These are phyloP conservation scores for Enteromius treurensis DNA, from an alignment of 2,797 vertebrate species.

Conservation along the genomic window DNA sequence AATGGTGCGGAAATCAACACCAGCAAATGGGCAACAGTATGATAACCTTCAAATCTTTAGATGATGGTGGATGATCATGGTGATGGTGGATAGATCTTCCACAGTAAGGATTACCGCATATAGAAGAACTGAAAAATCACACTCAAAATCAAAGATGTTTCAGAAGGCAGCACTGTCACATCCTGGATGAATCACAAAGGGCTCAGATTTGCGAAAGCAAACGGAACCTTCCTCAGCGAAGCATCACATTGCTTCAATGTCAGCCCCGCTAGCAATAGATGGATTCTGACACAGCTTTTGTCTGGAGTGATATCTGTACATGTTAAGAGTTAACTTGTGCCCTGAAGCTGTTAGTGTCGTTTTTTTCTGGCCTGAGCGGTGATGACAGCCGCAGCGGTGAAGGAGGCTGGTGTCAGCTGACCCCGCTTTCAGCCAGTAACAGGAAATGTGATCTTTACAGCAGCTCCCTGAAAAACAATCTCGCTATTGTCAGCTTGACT, in stretches of 20 bases:
- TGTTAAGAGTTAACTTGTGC: slow-evolving; percentile 36
- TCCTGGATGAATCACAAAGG: slow-evolving; percentile 36
- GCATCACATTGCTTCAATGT: background rate
- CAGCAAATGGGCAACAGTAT: background rate
- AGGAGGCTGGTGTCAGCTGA: slow-evolving; percentile 67
- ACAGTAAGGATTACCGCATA: background rate
- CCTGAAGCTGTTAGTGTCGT: slow-evolving; percentile 25
- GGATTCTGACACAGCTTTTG: background rate
- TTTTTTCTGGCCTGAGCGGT: slow-evolving; percentile 18
- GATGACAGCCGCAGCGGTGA: slow-evolving; percentile 54
- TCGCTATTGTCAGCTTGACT: slow-evolving; percentile 63
- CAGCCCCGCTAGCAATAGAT: background rate
- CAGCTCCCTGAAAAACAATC: slow-evolving; percentile 65
- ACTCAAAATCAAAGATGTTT: slow-evolving; percentile 32
- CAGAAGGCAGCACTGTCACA: slow-evolving; percentile 25
- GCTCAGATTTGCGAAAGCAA: slow-evolving; percentile 18
- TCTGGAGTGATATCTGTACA: background rate
- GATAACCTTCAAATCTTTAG: background rate
- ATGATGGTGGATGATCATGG: background rate
- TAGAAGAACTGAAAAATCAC: slow-evolving; percentile 19
- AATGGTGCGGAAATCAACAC: background rate
- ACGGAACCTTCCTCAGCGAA: background rate
- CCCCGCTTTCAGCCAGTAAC: slow-evolving; percentile 66
- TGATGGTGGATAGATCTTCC: background rate
- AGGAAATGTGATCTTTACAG: slow-evolving; percentile 67